Base-by-base conservation (phyloP, 1,140 invertebrate species). In the Drosophila aff. region DNA sequence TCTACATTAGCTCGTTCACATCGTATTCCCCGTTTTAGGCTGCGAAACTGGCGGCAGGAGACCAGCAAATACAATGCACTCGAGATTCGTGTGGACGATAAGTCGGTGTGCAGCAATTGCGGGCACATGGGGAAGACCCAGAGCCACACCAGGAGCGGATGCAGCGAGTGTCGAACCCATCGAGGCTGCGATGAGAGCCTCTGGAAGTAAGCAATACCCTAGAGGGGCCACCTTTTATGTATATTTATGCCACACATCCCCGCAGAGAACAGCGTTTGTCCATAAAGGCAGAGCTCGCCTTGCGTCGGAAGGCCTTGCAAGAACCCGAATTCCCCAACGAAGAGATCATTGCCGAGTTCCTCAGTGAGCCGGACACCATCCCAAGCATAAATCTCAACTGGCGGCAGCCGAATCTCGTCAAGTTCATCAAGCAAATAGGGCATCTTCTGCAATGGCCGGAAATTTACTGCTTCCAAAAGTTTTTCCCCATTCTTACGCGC, bases 321-420 rank as follows among this genome's bases (percentile, higher is more conserved):
- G 93, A 94, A 82, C 92, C 94, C 13, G 93, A 94, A 44, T 97
- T 97, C 93, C 96, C 96, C 13, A 95, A 95, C 63, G 94, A 96
- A 77, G 94, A 95, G 83, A 93, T 97, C 41, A 96, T 97, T 82
- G 94, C 96, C 65, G 97, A 97, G 93, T 97, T 96, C 93, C 93
- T 96, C 40, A 87, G 94, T 26, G 92, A 93, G 5, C 95, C 94
- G 73, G 93, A 93, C 23, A 74, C 79, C 16, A 76, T 95, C 6
- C 93, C 94, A 3, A 90, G 85, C 43, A 84, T 96, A 46, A 84
- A 95, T 73, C 93, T 96, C 13, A 92, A 93, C 62, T 96, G 96
- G 95, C 94, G 93, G 31, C 94, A 94, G 81, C 96, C 96, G 2
- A 94, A 96, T 93, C 81, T 97, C 40, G 93, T 94, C 36, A 94